phyloP scores from a whole-genome alignment of 2,797 vertebrate genomes.

The Gymnodraco acuticeps region DNA sequence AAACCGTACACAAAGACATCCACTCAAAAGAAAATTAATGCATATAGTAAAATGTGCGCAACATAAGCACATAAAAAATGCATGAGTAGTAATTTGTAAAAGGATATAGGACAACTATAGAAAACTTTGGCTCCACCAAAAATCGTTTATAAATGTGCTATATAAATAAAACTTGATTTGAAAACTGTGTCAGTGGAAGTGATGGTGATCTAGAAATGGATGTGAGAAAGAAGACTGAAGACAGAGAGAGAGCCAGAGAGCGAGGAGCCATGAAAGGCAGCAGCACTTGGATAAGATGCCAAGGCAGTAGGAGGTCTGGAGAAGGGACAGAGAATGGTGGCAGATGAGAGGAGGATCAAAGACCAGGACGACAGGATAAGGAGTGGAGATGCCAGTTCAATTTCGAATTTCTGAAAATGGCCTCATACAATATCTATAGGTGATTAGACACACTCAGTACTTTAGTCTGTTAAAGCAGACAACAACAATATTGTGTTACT shows the following conservation, averaged over 20 bases:
- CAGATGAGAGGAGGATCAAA: conserved; percentile 77
- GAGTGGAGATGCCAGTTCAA: conserved; percentile 50
- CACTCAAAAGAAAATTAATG: conserved; percentile 6
- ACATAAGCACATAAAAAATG: conserved; percentile 28
- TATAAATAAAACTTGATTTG: too few species aligned
- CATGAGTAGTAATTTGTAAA: background rate
- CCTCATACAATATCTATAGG: conserved; percentile 33
- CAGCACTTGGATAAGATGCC: conserved; percentile 58
- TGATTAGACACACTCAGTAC: conserved; percentile 18
- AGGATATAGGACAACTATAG: background rate
- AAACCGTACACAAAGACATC: conserved; percentile 23
- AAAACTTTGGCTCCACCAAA: background rate
- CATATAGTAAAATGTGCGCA: background rate
- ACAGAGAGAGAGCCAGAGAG: background rate
- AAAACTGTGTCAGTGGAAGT: conserved; percentile 17
- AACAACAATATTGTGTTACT: conserved; percentile 3
- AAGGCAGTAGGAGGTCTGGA: conserved; percentile 72
- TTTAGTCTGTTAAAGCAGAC: conserved; percentile 16
- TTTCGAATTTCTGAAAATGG: conserved; percentile 56
- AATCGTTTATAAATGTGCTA: too few species aligned
- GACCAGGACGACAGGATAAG: conserved; percentile 60
- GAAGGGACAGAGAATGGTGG: conserved; percentile 62
- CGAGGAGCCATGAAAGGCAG: conserved; percentile 34
- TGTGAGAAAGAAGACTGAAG: conserved; percentile 1
- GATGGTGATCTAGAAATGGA: conserved; percentile 31